Base-by-base conservation (phyloP, 2,888 invertebrate species). In the Prosopocoilus inquinatus region DNA sequence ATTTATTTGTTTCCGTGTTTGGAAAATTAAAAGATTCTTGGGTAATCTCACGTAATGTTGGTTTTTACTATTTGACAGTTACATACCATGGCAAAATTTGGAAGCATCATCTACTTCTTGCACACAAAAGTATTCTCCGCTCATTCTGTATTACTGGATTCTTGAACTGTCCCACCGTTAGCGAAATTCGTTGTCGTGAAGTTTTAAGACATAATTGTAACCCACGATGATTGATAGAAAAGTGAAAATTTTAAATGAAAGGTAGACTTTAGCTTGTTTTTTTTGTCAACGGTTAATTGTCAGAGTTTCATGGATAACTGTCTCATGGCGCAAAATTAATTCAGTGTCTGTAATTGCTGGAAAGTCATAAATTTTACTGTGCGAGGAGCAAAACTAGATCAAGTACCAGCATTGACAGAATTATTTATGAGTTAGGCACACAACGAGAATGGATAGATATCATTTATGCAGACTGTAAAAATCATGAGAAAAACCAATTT, bases 61-160 rank as follows among this genome's bases (percentile, higher is more conserved):
- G 20, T 1, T 1, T 28, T 28, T 28, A 5, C 5, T 28, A 5
- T 28, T 28, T 28, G 20, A 5, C 20, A 28, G 20, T 28, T 28
- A 28, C 20, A 28, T 59, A 62, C 64, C 61, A 47, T 59, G 57
- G 20, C 51, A 50, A 51, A 47, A 63, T 55, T 53, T 56, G 44
- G 59, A 49, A 46, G 58, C 50, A 55, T 66, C 59, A 3, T 36
- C 54, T 35, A 63, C 54, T 49, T 62, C 64, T 55, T 64, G 65
- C 15, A 63, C 58, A 46, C 57, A 59, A 59, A 60, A 64, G 52
- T 64, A 67, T 52, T 64, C 65, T 33, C 62, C 65, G 47, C 64
- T 63, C 66, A 67, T 66, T 33, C 46, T 62, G 47, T 48, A 48
- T 44, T 56, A 55, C 52, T 52, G 52, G 47, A 52, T 56, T 48